Evolutionary conservation across 2,113 vertebrate genomes (phyloP).

Genomic region (Macaca fascicularis): DNA sequence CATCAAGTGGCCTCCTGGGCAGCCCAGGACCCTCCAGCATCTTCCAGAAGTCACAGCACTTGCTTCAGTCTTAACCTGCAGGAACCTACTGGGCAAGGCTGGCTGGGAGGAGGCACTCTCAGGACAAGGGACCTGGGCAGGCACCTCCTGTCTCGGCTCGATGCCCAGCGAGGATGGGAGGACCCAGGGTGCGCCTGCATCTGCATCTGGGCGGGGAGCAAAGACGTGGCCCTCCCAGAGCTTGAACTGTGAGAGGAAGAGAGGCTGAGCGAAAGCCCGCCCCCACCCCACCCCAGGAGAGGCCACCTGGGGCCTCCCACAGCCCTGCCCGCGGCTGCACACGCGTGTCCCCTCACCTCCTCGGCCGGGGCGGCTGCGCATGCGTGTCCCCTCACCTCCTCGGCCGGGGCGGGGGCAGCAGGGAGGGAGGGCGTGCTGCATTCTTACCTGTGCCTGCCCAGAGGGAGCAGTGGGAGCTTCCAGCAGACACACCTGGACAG

Average conservation of each 20-base stretch:
- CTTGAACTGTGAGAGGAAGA: background rate
- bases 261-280: background rate
- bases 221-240: background rate
- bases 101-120: background rate
- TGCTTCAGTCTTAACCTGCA: accelerated
- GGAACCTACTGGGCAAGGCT: background rate
- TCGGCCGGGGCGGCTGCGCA: too few species aligned
- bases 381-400: too few species aligned
- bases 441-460: background rate
- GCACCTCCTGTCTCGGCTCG: background rate
- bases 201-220: too few species aligned
- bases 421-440: too few species aligned
- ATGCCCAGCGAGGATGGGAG: too few species aligned
- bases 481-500: background rate
- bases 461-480: background rate
- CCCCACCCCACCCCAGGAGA: background rate
- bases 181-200: background rate
- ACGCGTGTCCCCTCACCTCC: too few species aligned
- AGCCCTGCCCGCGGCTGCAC: too few species aligned
- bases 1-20: background rate
- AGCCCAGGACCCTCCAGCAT: background rate
- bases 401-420: too few species aligned
- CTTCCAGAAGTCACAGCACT: background rate
- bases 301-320: background rate
- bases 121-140: accelerated